Conservation (phyloP, 2,888 invertebrate species). For the Agrochola circellaris region DNA sequence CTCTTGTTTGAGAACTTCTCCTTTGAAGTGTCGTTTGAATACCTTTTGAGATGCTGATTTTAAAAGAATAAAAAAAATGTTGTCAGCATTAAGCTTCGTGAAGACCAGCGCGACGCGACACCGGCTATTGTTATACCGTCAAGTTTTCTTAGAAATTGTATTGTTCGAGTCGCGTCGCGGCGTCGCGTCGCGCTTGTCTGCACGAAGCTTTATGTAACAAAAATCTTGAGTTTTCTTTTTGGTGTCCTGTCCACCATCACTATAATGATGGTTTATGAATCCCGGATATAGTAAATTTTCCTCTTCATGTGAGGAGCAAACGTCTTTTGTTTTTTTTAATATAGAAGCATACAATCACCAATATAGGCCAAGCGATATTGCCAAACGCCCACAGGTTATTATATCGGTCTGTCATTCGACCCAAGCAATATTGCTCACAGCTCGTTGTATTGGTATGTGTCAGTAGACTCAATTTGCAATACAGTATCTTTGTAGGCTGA, state of each 20-base stretch:
- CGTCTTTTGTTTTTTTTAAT: not conserved
- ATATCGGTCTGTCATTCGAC: no score
- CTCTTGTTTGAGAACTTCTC: constrained; percentile 28
- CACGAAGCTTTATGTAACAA: not conserved
- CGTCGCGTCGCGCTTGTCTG: no score
- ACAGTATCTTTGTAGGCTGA: not conserved
- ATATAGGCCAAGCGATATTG: not conserved
- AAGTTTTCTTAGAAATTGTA: no score
- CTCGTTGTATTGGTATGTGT: not conserved
- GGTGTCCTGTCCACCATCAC: not conserved
- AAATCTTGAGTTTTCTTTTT: not conserved
- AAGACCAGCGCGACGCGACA: no score
- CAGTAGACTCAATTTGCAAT: constrained; percentile 20
- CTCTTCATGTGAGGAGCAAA: not conserved
- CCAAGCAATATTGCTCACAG: not conserved
- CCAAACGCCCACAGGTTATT: no score
- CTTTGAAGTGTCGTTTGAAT: constrained; percentile 33
- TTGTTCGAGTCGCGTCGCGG: no score
- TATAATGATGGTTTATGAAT: not conserved
- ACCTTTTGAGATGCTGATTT: constrained; percentile 41
- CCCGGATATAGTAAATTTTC: not conserved
- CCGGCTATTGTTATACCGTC: no score
- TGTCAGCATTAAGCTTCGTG: constrained; percentile 3
- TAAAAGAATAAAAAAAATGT: constrained; percentile 4
- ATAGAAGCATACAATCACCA: not conserved